Conservation (phyloP, 1,140 invertebrate species). For the Probaryconus sp. region DNA sequence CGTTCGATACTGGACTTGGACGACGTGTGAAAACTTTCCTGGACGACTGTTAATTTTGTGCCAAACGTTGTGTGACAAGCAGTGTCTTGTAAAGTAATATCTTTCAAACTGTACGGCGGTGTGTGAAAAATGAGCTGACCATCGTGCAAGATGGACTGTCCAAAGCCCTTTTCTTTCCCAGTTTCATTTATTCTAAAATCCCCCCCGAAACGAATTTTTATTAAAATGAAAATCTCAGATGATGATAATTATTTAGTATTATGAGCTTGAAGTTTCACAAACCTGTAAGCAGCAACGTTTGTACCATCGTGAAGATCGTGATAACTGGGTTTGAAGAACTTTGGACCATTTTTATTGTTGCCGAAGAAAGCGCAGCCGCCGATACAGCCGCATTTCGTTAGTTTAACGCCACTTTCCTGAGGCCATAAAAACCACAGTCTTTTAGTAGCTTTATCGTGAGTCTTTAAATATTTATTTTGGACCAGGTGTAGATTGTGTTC, state of each 20-base stretch:
- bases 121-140: constrained; percentile 94
- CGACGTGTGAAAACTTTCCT: constrained; percentile 61
- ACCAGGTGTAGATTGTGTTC: constrained; percentile 86
- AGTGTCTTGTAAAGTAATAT: constrained; percentile 86
- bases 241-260: too few species aligned
- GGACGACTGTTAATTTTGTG: constrained; percentile 65
- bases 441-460: constrained; percentile 92
- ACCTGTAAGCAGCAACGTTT: constrained; percentile 88
- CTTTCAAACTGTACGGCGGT: constrained; percentile 88
- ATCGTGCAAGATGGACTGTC: constrained; percentile 94
- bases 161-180: constrained; percentile 89
- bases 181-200: constrained; percentile 80
- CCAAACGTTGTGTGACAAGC: constrained; percentile 64
- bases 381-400: constrained; percentile 94
- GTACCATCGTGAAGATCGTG: constrained; percentile 89
- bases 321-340: constrained; percentile 91
- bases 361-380: constrained; percentile 98
- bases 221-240: not conserved
- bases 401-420: constrained; percentile 80
- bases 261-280: too few species aligned
- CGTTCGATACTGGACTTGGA: constrained; percentile 72
- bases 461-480: constrained; percentile 88
- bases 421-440: constrained; percentile 97
- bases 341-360: constrained; percentile 89
- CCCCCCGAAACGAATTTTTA: constrained; percentile 34